A percentile compares a stretch with the other conserved stretches of the same genome.
phyloP scores from a whole-genome alignment of 2,113 vertebrate species.

The Amazona vittata region DNA sequence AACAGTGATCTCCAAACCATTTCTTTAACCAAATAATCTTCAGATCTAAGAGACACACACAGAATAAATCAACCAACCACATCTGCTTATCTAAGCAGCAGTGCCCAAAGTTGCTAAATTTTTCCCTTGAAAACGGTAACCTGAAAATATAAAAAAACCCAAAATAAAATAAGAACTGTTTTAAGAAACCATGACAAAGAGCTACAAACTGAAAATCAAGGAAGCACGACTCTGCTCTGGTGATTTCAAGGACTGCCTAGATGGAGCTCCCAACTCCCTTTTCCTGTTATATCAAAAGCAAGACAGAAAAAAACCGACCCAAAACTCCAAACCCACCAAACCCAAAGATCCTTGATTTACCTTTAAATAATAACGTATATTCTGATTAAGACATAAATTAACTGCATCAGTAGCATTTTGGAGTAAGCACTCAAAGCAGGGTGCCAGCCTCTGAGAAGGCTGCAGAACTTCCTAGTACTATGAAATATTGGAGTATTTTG shows the following conservation, averaged over 20 bases:
- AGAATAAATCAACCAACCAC: conserved; percentile 7
- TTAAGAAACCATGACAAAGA: neutral
- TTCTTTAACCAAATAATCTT: conserved; percentile 34
- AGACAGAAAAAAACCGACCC: neutral
- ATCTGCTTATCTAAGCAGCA: conserved; percentile 25
- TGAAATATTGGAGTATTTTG: neutral
- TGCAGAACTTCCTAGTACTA: neutral
- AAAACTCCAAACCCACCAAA: neutral
- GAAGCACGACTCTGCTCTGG: neutral
- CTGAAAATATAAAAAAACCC: conserved; percentile 12
- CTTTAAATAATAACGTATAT: neutral
- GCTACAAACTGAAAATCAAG: neutral
- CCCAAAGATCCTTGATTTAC: neutral
- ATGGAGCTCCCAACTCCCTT: neutral
- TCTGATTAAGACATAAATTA: neutral
- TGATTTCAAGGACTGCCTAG: neutral
- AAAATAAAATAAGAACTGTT: neutral
- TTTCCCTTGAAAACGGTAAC: neutral
- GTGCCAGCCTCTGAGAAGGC: neutral
- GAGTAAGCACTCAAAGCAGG: neutral
- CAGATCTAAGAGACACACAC: neutral
- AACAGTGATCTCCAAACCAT: neutral
- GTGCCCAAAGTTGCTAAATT: neutral
- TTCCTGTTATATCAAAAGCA: neutral
- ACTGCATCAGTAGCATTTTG: neutral